Percentiles rank a stretch among this genome's conserved stretches.
phyloP scores from a whole-genome alignment of 1,140 invertebrate species.

The Tenebrio molitor region DNA sequence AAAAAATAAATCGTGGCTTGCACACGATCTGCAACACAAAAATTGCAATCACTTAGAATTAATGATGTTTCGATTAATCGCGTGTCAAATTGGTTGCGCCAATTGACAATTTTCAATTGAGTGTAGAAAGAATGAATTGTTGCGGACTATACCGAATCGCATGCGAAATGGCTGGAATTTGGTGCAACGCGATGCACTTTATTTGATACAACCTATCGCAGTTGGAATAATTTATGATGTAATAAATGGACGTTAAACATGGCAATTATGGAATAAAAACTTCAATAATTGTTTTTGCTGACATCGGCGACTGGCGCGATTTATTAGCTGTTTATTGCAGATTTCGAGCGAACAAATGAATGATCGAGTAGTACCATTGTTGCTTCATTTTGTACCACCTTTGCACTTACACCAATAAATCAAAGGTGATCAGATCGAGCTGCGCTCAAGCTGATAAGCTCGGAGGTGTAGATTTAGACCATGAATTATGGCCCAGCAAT shows the following conservation, averaged over 20 bases:
- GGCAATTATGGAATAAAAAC: slow-evolving; percentile 47
- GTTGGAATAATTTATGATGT: slow-evolving; percentile 47
- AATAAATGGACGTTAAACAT: slow-evolving; percentile 48
- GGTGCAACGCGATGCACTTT: slow-evolving; percentile 45
- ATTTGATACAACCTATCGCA: slow-evolving; percentile 33
- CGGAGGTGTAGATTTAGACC: slow-evolving; percentile 1
- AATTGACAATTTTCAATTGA: slow-evolving; percentile 32
- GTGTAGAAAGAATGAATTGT: slow-evolving; percentile 32
- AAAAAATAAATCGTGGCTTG: too few relatives aligned
- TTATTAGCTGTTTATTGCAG: too few relatives aligned
- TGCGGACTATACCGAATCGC: slow-evolving; percentile 40
- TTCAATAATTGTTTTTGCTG: slow-evolving; percentile 33
- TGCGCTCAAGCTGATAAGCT: neutral
- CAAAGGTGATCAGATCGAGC: neutral
- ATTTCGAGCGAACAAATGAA: too few relatives aligned
- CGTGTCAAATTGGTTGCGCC: slow-evolving; percentile 8
- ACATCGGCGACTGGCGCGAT: neutral
- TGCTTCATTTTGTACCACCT: too few relatives aligned
- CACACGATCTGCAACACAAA: too few relatives aligned
- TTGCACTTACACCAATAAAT: too few relatives aligned
- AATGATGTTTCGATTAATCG: slow-evolving; percentile 23
- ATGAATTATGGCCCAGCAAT: slow-evolving; percentile 15
- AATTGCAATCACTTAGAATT: slow-evolving; percentile 11
- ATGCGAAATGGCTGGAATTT: slow-evolving; percentile 46
- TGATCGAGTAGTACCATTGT: too few relatives aligned